Percentiles rank a stretch among this genome's conserved stretches.
phyloP scores from a whole-genome alignment of 1,140 invertebrate species.

The Zaprionus inermis region DNA sequence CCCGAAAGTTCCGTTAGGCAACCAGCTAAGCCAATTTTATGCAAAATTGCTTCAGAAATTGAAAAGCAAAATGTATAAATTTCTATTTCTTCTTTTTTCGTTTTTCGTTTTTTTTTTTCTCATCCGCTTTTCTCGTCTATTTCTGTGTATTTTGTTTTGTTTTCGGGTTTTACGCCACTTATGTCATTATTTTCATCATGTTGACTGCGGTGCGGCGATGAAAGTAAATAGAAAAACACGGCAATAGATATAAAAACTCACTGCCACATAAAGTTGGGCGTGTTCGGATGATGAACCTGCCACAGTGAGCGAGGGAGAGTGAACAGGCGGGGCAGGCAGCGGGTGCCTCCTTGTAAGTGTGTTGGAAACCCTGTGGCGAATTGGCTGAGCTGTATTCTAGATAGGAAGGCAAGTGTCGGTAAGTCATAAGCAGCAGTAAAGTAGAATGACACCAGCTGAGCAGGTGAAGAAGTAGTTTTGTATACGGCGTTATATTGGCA shows the following conservation, averaged over 20 bases:
- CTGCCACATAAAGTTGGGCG: conserved; percentile 36
- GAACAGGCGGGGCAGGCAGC: not conserved
- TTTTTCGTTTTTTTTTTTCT: not conserved
- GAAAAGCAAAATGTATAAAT: conserved; percentile 64
- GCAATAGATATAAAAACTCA: conserved; percentile 48
- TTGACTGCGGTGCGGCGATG: conserved; percentile 57
- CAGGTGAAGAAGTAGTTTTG: not conserved
- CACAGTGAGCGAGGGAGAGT: not conserved
- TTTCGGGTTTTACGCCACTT: conserved; percentile 55
- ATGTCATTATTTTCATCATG: conserved; percentile 65
- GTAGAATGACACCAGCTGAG: not conserved
- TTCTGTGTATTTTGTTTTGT: conserved; percentile 41
- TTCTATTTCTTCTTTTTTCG: not conserved
- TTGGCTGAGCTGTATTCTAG: not conserved
- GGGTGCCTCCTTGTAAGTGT: not conserved
- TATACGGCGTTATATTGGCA: not conserved
- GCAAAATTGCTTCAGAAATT: conserved; percentile 76
- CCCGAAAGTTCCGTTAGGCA: conserved; percentile 17
- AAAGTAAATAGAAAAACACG: conserved; percentile 58
- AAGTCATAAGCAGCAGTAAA: not conserved
- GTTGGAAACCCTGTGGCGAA: conserved; percentile 27
- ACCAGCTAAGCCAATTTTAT: conserved; percentile 58
- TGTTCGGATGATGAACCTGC: conserved; percentile 18
- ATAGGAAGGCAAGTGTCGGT: not conserved
- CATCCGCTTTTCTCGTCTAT: conserved; percentile 2